Percentiles rank a stretch among this genome's conserved stretches.
Conservation (phyloP, 2,888 invertebrate species). For the Drosophila recens region DNA sequence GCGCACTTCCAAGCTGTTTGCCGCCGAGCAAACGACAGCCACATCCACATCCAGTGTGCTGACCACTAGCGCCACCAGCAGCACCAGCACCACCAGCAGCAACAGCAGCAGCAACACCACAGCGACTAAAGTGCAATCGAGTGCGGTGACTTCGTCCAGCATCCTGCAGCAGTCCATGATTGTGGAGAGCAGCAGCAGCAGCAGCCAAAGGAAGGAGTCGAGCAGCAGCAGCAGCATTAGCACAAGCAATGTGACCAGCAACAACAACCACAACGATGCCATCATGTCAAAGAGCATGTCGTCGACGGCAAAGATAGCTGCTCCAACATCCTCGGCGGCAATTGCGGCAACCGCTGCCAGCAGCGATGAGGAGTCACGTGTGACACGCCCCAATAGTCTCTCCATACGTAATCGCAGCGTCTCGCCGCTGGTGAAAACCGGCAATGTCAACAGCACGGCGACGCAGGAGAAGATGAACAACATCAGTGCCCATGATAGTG, state of each 20-base stretch:
- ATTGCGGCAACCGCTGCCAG: conserved; percentile 37
- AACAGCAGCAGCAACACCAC: conserved; percentile 46
- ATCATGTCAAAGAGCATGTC: conserved; percentile 67
- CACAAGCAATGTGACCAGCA: conserved; percentile 48
- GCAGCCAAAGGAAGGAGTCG: conserved; percentile 61
- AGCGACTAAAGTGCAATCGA: conserved; percentile 82
- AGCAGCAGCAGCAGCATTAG: conserved; percentile 51
- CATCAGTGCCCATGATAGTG: conserved; percentile 35
- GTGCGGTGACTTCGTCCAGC: conserved; percentile 78
- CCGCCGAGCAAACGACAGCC: conserved; percentile 58
- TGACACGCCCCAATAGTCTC: conserved; percentile 81
- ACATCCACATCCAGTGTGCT: conserved; percentile 53
- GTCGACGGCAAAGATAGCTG: conserved; percentile 52
- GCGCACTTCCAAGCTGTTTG: conserved; percentile 75
- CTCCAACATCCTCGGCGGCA: conserved; percentile 24
- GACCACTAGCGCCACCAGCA: conserved; percentile 48
- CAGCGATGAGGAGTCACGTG: conserved; percentile 79
- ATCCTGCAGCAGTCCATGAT: conserved; percentile 77
- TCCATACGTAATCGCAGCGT: conserved; percentile 83
- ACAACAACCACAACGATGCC: conserved; percentile 62
- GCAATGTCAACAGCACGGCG: conserved; percentile 41
- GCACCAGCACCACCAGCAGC: conserved; percentile 48
- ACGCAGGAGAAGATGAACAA: conserved; percentile 45
- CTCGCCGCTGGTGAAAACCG: conserved; percentile 78
- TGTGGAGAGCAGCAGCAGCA: conserved; percentile 72